Conservation (phyloP, 2,797 vertebrate species). For the Sebastes variabilis region DNA sequence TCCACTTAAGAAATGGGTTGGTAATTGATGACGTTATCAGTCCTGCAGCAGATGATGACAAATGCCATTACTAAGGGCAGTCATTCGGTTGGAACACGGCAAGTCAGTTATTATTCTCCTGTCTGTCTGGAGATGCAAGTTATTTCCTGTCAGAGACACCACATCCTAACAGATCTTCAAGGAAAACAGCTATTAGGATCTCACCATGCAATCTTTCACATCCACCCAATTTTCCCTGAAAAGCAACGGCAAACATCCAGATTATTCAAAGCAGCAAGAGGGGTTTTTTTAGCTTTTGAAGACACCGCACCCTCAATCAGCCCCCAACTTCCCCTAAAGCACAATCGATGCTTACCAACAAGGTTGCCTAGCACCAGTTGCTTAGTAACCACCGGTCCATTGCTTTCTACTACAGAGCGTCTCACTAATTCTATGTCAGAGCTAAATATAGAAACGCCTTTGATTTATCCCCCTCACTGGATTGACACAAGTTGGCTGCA, state of each 20-base stretch:
- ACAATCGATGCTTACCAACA: slow-evolving; percentile 82
- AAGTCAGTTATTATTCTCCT: slow-evolving; percentile 22
- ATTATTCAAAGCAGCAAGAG: slow-evolving; percentile 54
- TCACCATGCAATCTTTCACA: slow-evolving; percentile 30
- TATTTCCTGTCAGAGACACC: slow-evolving; percentile 43
- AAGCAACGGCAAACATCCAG: slow-evolving; percentile 34
- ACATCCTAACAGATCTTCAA: slow-evolving; percentile 24
- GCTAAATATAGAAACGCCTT: slow-evolving; percentile 83
- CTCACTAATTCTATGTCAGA: slow-evolving; percentile 80
- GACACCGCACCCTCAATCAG: slow-evolving; percentile 58
- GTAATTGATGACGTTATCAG: slow-evolving; percentile 62
- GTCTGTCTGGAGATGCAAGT: slow-evolving; percentile 7
- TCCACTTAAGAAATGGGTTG: slow-evolving; percentile 29
- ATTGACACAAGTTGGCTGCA: slow-evolving; percentile 74
- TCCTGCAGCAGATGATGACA: slow-evolving; percentile 43
- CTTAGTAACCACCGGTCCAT: slow-evolving; percentile 79
- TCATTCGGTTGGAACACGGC: slow-evolving; percentile 22
- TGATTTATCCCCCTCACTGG: slow-evolving; percentile 76
- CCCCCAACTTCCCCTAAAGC: slow-evolving; percentile 65
- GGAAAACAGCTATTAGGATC: slow-evolving; percentile 46
- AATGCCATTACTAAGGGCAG: slow-evolving; percentile 33
- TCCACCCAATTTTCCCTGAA: slow-evolving; percentile 30
- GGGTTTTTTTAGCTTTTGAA: slow-evolving; percentile 48
- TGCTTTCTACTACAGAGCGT: slow-evolving; percentile 74
- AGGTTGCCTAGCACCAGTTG: slow-evolving; percentile 84